Percentiles rank a stretch among this genome's conserved stretches.
Conservation (phyloP, 2,888 invertebrate genomes). For the Orchesellides sinensis region DNA sequence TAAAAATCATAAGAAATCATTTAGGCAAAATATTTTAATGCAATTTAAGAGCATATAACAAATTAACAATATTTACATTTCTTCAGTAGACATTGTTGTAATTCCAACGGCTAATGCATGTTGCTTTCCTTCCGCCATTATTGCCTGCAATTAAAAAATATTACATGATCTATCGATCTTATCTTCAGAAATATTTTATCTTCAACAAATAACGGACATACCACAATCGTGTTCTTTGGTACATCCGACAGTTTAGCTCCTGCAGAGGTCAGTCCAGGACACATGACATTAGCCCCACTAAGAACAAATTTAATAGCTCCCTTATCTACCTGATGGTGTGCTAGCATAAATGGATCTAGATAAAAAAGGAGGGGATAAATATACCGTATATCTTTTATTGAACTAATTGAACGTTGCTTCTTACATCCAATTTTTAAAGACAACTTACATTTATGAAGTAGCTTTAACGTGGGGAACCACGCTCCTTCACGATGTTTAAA, state of each 20-base stretch:
- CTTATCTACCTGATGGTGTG: slow-evolving; percentile 97
- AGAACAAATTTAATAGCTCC: slow-evolving; percentile 99
- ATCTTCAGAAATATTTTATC: neutral
- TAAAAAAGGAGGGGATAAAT: no score
- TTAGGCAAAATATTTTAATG: no score
- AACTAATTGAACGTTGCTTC: no score
- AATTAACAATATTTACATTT: slow-evolving; percentile 83
- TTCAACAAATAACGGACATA: slow-evolving; percentile 75
- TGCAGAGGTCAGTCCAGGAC: slow-evolving; percentile 98
- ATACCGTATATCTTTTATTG: no score
- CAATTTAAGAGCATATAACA: no score
- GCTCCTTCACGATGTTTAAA: slow-evolving; percentile 97
- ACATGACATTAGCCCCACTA: slow-evolving; percentile 99
- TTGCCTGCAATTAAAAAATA: slow-evolving; percentile 80
- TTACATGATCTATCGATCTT: neutral
- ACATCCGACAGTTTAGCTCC: slow-evolving; percentile 95
- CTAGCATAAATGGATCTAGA: slow-evolving; percentile 93
- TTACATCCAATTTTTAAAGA: no score
- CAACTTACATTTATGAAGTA: slow-evolving; percentile 89
- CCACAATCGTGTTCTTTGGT: slow-evolving; percentile 89
- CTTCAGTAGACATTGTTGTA: slow-evolving; percentile 93
- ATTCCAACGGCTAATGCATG: slow-evolving; percentile 97
- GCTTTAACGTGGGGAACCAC: slow-evolving; percentile 96
- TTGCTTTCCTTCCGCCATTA: slow-evolving; percentile 99
- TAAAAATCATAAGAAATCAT: no score